Percentiles rank a stretch among this genome's conserved stretches.
Conservation (phyloP, 1,140 invertebrate genomes). For the Oncopodura yosiiana region DNA sequence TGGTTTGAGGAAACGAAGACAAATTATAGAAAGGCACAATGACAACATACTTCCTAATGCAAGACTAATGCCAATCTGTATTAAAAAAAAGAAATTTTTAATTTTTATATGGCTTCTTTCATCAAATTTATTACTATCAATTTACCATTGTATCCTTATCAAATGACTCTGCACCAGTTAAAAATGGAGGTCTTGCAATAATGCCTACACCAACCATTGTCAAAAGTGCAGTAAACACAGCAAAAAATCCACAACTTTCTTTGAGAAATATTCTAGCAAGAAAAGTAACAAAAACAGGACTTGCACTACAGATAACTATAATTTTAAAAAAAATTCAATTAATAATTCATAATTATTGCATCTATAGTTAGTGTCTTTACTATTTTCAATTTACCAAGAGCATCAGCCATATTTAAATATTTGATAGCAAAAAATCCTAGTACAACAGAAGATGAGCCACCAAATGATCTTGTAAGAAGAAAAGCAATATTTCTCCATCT, state of each 20-base stretch:
- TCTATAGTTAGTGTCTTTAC: no score
- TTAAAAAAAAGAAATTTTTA: no score
- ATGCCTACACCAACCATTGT: conserved; percentile 73
- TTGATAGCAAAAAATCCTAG: conserved; percentile 10
- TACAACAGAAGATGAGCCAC: conserved; percentile 8
- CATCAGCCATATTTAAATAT: conserved; percentile 14
- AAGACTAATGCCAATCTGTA: no score
- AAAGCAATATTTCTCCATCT: conserved; percentile 9
- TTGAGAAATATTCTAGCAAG: conserved; percentile 79
- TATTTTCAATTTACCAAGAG: neutral
- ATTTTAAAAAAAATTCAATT: no score
- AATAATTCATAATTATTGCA: no score
- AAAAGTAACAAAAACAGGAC: conserved; percentile 80
- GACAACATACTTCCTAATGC: no score
- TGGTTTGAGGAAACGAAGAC: conserved; percentile 4
- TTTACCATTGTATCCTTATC: conserved; percentile 11
- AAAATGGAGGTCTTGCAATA: conserved; percentile 57
- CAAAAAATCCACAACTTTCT: conserved; percentile 75
- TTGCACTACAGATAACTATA: no score
- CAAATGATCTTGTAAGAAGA: conserved; percentile 6
- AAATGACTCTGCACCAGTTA: conserved; percentile 35
- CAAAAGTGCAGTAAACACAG: conserved; percentile 64
- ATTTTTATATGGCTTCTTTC: no score
- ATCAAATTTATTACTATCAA: no score
- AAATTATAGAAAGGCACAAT: no score